phyloP scores from a whole-genome alignment of 2,797 vertebrate species.

The Sebastes nivosus region DNA sequence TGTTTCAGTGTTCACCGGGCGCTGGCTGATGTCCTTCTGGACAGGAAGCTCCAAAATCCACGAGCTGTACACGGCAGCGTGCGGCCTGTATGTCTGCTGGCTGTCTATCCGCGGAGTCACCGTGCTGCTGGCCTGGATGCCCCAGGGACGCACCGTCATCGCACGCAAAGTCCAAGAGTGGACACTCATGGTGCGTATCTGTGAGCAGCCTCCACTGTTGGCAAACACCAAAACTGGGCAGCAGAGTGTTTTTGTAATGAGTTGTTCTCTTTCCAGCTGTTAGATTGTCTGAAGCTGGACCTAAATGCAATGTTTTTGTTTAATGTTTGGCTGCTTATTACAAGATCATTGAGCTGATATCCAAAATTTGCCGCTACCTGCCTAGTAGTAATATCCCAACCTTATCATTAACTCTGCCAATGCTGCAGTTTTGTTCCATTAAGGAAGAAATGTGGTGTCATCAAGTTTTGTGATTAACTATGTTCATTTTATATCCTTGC shows the following conservation, averaged over 20 bases:
- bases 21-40: constrained; percentile 99
- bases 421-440: neutral
- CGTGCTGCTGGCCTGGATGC: constrained; percentile 97
- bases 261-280: neutral
- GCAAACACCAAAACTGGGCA: neutral
- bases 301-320: neutral
- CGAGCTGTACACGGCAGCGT: constrained; percentile 97
- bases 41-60: constrained; percentile 98
- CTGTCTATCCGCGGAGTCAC: constrained; percentile 94
- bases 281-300: neutral
- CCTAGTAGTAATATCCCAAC: neutral
- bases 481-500: neutral
- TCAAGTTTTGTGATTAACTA: neutral
- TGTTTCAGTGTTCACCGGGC: constrained; percentile 94
- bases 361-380: neutral
- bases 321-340: neutral
- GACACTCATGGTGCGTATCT: constrained; percentile 91
- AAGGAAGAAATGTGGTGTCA: neutral
- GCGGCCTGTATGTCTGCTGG: constrained; percentile 98
- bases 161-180: constrained; percentile 96
- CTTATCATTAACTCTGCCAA: neutral
- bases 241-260: neutral
- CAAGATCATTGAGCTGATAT: neutral
- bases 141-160: constrained; percentile 95
- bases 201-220: constrained; percentile 1